Evolutionary conservation across 2,888 invertebrate genomes (phyloP).

Genomic region (Steinernema carpocapsae): DNA sequence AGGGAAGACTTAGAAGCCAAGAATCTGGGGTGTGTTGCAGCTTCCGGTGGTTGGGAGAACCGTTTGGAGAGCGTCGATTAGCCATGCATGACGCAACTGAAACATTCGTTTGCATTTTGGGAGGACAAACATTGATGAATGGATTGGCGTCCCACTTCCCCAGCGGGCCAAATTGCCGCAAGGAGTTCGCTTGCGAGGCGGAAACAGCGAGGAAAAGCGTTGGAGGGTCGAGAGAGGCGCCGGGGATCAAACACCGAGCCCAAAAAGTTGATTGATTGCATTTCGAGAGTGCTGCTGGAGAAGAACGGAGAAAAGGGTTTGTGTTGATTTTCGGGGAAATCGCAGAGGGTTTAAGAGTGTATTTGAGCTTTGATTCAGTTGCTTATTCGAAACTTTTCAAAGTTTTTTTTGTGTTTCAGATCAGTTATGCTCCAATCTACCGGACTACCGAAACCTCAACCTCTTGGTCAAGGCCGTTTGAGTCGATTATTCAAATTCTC

Average conservation of each 20-base stretch:
- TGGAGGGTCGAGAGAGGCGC: not conserved
- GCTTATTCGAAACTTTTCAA: too few species aligned
- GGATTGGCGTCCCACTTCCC: not conserved
- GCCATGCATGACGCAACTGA: not conserved
- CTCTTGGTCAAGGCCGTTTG: not conserved
- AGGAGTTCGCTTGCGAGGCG: not conserved
- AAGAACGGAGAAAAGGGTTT: too few species aligned
- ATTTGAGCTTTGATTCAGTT: too few species aligned
- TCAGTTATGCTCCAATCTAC: too few species aligned
- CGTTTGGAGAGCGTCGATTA: not conserved
- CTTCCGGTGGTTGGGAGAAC: not conserved
- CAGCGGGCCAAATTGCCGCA: not conserved
- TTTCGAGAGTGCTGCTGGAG: too few species aligned
- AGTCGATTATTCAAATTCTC: not conserved
- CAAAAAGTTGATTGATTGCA: not conserved
- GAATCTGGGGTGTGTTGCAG: not conserved
- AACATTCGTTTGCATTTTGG: constrained; percentile 18
- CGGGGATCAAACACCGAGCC: not conserved
- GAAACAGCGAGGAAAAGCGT: constrained; percentile 1
- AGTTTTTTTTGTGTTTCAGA: too few species aligned
- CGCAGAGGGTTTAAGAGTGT: too few species aligned
- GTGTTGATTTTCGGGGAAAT: too few species aligned
- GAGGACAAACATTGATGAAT: constrained; percentile 14
- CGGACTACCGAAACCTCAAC: too few species aligned
- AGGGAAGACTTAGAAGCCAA: not conserved